Evolutionary conservation across 2,888 invertebrate species (phyloP), one percentile per base, ranked within the genome.

Genomic region (Scaptomyza polygonia): DNA sequence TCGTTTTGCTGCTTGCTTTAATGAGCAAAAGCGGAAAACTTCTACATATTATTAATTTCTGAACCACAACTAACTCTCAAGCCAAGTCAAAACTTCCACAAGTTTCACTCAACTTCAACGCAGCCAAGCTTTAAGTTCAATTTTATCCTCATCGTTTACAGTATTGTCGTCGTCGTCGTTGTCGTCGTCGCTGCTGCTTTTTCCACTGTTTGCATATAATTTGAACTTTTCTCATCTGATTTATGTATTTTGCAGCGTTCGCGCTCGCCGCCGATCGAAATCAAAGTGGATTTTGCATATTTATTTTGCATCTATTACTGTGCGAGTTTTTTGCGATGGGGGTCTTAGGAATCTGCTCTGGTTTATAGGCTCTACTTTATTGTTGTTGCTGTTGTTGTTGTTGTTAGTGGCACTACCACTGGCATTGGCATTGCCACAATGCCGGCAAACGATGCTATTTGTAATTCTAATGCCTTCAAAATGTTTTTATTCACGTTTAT

Each of bases 401-500:
- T 34, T 52, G 34, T 29, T 54, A 3, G 25, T 54, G 43, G 11
- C 47, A 48, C 11, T 48, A 48, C 27, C 52, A 49, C 49, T 59
- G 67, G 39, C 72, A 70, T 56, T 68, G 76, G 59, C 78, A 71
- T 65, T 73, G 78, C 74, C 66, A 73, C 36, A 49, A 52, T 58
- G 68, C 63, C 53, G 67, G 62, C 44, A 39, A 32, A 32, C 48
- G 67, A 65, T 78, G 16, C 9, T 39, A 84, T 84, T 88, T 84
- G 88, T 76, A 73, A 84, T 86, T 88, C 88, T 88, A 84, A 84
- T 84, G 63, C 67, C 68, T 53, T 71, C 59, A 78, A 88, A 84
- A 81, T 88, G 88, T 76, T 80, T 70, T 61, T 58, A 5, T 16
- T 32, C 9, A 81, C 86, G 88, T 76, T 80, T 70, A 58, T 58